Conservation (phyloP, 2,113 vertebrate genomes). For the Hiodon alosoides region DNA sequence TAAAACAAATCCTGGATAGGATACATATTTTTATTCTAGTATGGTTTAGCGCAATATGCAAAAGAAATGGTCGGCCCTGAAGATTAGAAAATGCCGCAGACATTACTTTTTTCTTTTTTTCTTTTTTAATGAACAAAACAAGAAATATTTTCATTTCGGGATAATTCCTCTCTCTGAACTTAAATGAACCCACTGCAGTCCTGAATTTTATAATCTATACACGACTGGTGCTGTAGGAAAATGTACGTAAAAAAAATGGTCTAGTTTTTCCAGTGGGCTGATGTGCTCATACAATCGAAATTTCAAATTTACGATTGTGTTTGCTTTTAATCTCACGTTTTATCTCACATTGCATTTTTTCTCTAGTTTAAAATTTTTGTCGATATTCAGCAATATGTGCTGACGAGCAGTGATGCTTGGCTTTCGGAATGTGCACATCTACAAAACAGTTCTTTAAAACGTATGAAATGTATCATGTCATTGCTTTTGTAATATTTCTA, state of each 20-base stretch:
- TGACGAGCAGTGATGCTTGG: not conserved
- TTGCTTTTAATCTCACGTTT: not conserved
- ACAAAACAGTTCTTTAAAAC: not conserved
- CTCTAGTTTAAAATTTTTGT: not conserved
- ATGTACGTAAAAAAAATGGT: not conserved
- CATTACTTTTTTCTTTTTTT: too few relatives aligned
- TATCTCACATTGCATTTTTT: not conserved
- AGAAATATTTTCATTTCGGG: not conserved
- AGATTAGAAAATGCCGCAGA: not conserved
- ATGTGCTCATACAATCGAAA: too few relatives aligned
- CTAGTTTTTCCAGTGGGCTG: too few relatives aligned
- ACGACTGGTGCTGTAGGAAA: not conserved
- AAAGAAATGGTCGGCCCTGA: not conserved
- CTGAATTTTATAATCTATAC: not conserved
- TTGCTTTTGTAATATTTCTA: not conserved
- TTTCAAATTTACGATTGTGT: too few relatives aligned
- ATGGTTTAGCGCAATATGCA: too few relatives aligned
- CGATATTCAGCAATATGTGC: not conserved
- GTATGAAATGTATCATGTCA: not conserved
- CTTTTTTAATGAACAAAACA: not conserved
- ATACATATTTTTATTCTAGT: too few relatives aligned
- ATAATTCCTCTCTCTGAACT: constrained; percentile 1
- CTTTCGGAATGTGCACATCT: not conserved
- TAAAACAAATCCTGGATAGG: too few relatives aligned
- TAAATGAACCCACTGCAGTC: not conserved